Evolutionary conservation across 2,888 invertebrate species (phyloP).

Genomic region (Rotaria socialis): DNA sequence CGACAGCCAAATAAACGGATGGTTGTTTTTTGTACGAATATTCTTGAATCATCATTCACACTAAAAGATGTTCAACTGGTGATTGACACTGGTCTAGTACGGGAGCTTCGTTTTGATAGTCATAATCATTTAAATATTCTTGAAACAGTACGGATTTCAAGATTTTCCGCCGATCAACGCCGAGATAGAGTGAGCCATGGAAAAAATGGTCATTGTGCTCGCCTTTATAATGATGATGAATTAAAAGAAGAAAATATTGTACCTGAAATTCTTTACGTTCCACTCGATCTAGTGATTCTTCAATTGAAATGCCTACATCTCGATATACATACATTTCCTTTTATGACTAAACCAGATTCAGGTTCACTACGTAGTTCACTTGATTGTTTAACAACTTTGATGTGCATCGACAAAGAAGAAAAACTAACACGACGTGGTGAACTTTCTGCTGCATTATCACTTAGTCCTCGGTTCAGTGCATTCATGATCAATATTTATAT

Average conservation of each 20-base stretch:
- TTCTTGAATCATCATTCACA: neutral
- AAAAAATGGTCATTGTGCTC: neutral
- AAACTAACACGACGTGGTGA: neutral
- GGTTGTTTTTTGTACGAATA: neutral
- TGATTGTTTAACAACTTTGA: neutral
- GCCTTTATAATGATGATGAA: neutral
- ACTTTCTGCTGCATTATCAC: neutral
- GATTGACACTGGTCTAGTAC: neutral
- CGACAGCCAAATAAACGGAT: neutral
- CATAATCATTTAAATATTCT: neutral
- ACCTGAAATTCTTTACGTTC: neutral
- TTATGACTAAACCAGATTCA: slow-evolving; percentile 1
- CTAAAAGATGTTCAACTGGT: neutral
- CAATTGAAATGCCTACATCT: neutral
- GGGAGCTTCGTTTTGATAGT: neutral
- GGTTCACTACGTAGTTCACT: neutral
- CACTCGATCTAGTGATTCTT: neutral
- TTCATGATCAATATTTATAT: neutral
- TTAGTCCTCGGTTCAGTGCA: slow-evolving; percentile 7
- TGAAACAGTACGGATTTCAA: neutral
- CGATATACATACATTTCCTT: neutral
- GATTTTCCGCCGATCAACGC: neutral
- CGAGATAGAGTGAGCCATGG: neutral
- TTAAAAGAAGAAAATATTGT: neutral
- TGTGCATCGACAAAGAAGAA: neutral